Conservation (phyloP, 1,140 invertebrate genomes). For the Bombus fervidus region DNA sequence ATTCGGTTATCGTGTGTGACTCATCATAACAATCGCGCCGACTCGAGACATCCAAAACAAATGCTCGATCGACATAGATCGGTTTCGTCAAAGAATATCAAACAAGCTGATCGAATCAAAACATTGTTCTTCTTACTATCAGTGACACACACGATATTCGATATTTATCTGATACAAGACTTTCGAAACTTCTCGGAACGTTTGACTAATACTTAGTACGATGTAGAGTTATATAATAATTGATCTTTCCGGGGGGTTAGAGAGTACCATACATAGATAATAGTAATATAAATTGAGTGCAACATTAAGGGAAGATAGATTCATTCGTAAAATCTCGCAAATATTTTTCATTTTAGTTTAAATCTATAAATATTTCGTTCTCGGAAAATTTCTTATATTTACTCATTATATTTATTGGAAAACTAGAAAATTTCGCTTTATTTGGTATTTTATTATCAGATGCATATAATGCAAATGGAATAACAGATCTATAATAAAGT, state of each 20-base stretch:
- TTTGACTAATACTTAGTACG: no score
- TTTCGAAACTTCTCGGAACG: no score
- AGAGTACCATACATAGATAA: background rate
- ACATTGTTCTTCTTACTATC: background rate
- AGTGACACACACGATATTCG: background rate
- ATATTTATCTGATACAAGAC: background rate
- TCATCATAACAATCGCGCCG: conserved; percentile 1
- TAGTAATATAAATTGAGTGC: background rate
- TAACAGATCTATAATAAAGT: no score
- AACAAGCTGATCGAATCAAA: background rate
- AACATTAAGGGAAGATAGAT: background rate
- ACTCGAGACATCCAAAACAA: background rate
- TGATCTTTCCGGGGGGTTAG: no score
- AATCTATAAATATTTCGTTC: background rate
- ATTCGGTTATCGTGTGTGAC: background rate
- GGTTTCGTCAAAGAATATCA: background rate
- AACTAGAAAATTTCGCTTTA: no score
- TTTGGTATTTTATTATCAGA: no score
- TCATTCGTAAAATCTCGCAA: background rate
- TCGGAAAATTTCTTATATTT: background rate
- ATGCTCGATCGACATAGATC: background rate
- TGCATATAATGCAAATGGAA: no score
- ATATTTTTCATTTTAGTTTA: background rate
- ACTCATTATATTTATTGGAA: no score
- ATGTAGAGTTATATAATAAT: background rate